phyloP scores from a whole-genome alignment of 2,113 vertebrate genomes.

The Hystrix brachyura region DNA sequence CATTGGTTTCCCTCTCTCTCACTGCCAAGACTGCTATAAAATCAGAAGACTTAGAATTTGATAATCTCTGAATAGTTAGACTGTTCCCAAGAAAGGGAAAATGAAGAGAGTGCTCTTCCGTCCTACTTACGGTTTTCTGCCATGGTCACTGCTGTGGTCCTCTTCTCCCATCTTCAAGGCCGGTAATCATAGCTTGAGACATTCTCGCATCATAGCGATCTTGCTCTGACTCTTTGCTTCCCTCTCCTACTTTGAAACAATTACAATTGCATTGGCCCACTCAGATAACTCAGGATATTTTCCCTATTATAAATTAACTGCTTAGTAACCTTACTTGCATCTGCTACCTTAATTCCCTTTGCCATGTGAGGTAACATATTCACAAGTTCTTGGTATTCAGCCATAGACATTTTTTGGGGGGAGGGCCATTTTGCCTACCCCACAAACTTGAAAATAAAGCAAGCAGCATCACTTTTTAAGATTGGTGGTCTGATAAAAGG shows the following conservation, averaged over 20 bases:
- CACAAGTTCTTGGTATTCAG: not conserved
- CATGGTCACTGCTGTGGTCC: accelerated
- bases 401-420: not conserved
- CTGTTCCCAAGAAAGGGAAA: not conserved
- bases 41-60: not conserved
- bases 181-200: not conserved
- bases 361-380: not conserved
- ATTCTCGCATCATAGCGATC: not conserved
- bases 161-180: not conserved
- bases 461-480: not conserved
- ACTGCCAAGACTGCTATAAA: not conserved
- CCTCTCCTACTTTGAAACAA: not conserved
- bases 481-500: not conserved
- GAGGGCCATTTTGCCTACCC: not conserved
- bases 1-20: not conserved
- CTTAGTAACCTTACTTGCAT: not conserved
- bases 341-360: not conserved
- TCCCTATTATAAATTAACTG: not conserved
- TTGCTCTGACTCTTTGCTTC: not conserved
- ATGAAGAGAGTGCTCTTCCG: not conserved
- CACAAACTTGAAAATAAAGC: not conserved
- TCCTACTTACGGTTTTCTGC: not conserved
- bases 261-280: not conserved
- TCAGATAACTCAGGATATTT: not conserved
- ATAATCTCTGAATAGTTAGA: not conserved